Conservation (phyloP, 2,797 vertebrate genomes). For the Pelochelys cantorii region DNA sequence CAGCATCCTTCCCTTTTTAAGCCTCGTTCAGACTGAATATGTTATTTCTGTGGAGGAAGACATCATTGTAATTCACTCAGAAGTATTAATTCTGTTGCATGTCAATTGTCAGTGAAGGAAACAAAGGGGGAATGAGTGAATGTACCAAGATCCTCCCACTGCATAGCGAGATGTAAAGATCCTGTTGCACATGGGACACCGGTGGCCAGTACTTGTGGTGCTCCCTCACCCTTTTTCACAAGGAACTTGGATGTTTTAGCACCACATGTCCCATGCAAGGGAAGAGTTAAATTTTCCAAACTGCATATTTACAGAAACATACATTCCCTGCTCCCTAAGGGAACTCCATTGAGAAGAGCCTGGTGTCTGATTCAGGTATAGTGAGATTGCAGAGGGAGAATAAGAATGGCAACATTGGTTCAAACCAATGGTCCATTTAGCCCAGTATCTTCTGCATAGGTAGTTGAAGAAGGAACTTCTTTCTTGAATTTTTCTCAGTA, state of each 20-base stretch:
- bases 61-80: not conserved
- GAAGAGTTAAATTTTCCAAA: not conserved
- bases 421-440: not conserved
- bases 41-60: not conserved
- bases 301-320: not conserved
- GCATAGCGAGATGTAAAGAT: not conserved
- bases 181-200: not conserved
- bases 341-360: not conserved
- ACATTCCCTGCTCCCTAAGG: not conserved
- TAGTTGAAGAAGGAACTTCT: too few relatives aligned
- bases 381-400: not conserved
- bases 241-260: not conserved
- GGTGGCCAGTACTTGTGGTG: not conserved
- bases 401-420: not conserved
- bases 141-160: not conserved
- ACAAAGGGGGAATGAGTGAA: not conserved
- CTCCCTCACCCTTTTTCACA: not conserved
- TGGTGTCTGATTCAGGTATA: not conserved
- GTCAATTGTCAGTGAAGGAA: not conserved
- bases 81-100: rapidly evolving
- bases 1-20: rapidly evolving
- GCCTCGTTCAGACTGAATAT: not conserved
- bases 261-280: not conserved
- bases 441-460: not conserved
- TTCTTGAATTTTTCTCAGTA: not conserved